Evolutionary conservation across 2,888 invertebrate species (phyloP), one percentile per base, ranked within the genome.

Genomic region (Sinodicranocentrus sp.): DNA sequence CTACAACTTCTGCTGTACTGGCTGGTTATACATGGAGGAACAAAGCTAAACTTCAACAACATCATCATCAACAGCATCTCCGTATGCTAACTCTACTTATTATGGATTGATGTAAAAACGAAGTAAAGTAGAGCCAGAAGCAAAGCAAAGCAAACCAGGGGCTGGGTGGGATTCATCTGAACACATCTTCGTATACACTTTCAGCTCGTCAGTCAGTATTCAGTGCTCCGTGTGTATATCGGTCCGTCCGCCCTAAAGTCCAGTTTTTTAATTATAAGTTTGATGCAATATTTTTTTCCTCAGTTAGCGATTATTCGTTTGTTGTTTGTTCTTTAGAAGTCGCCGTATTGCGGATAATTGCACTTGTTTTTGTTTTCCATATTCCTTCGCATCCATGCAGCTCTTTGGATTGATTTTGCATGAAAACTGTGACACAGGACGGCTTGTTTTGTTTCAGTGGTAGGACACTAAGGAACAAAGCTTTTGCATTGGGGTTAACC

Each of bases 121-220:
- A 23, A 28, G n/a, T 43, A 39, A 21, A 68, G 68, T 21, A n/a
- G 15, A 48, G 48, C 48, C 48, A 10, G 48, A 48, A 48, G 48
- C 48, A 48, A 48, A 21, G 52, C 48, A 23, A 59, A 70, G 59
- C 63, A 61, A 78, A 70, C 68, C 70, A 80, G 84, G 84, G 84
- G 76, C 76, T 80, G 84, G 84, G 84, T 80, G 75, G 80, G 76
- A 76, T 84, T 59, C 67, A 70, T 84, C 67, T 72, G n/a, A 61
- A 33, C 61, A 61, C 61, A 61, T 61, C 61, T 61, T 61, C 28
- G 15, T 61, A 17, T 28, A 61, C 61, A 61, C 28, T 63, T 79
- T 71, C 52, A 57, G 57, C 33, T 43, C 71, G 61, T 72, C 80
- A 72, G 72, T 72, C 80, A 72, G 72, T 77, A 77, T 77, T 77